A percentile compares a stretch with the other conserved stretches of the same genome.
Evolutionary conservation across 1,140 invertebrate genomes (phyloP).

Genomic region (Pogonomyrmex barbatus): DNA sequence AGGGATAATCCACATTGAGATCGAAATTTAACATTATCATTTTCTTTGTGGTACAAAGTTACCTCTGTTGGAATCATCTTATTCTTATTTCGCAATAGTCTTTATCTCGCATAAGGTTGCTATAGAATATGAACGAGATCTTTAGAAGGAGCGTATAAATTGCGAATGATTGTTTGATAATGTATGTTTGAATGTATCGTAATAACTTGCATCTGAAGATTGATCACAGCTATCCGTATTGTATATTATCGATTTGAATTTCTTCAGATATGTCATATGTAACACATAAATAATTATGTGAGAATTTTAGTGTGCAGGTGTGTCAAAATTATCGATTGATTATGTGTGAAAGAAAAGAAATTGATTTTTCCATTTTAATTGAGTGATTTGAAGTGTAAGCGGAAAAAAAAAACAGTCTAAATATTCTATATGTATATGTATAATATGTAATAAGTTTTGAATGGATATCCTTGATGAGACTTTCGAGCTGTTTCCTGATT

Average conservation of each 20-base stretch:
- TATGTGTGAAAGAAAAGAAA: slow-evolving; percentile 79
- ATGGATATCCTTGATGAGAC: slow-evolving; percentile 53
- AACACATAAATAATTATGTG: slow-evolving; percentile 75
- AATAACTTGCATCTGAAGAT: slow-evolving; percentile 72
- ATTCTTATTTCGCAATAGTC: slow-evolving; percentile 13
- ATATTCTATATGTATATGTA: slow-evolving; percentile 58
- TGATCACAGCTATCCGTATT: slow-evolving; percentile 78
- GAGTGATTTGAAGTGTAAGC: slow-evolving; percentile 56
- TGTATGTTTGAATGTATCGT: slow-evolving; percentile 55
- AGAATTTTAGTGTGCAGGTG: slow-evolving; percentile 80
- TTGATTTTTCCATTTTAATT: slow-evolving; percentile 69
- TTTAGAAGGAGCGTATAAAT: neutral
- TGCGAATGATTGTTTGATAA: slow-evolving; percentile 33
- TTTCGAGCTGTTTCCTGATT: slow-evolving; percentile 48
- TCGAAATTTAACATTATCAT: neutral
- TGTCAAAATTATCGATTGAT: slow-evolving; percentile 80
- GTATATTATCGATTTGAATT: slow-evolving; percentile 76
- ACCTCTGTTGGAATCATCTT: slow-evolving; percentile 1
- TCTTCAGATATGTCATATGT: slow-evolving; percentile 73
- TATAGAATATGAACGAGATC: slow-evolving; percentile 7
- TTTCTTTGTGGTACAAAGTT: slow-evolving; percentile 16
- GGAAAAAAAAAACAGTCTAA: slow-evolving; percentile 29
- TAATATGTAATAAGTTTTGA: slow-evolving; percentile 56
- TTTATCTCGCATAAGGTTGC: neutral
- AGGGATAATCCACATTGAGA: neutral